A percentile compares a stretch with the other conserved stretches of the same genome.
Evolutionary conservation across 2,113 vertebrate species (phyloP).

Genomic region (Corapipo altera): DNA sequence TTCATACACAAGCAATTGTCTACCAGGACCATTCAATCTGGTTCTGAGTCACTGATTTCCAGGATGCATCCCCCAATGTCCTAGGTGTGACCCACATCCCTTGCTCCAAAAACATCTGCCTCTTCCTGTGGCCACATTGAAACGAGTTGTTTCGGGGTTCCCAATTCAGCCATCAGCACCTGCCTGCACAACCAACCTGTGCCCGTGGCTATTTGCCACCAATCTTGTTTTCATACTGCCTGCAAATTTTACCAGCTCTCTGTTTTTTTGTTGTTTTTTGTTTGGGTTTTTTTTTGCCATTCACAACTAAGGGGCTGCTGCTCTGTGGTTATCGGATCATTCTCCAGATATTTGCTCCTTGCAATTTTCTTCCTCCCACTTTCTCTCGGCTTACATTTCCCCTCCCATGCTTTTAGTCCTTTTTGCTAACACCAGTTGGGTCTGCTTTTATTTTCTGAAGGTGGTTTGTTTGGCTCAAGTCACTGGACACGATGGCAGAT

Average conservation of each 20-base stretch:
- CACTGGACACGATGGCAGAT: not conserved
- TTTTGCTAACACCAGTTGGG: not conserved
- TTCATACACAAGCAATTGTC: not conserved
- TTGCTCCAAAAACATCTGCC: not conserved
- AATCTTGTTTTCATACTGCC: not conserved
- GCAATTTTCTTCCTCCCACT: slow-evolving; percentile 36
- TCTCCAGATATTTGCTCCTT: slow-evolving; percentile 14
- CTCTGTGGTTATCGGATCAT: not conserved
- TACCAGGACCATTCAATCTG: not conserved
- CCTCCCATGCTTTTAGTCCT: not conserved
- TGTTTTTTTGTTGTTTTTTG: not conserved
- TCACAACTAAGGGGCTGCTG: not conserved
- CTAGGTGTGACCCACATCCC: not conserved
- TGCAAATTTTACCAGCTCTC: not conserved
- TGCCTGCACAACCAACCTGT: not conserved
- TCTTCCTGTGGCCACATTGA: not conserved
- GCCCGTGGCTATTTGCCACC: not conserved
- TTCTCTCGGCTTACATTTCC: slow-evolving; percentile 41
- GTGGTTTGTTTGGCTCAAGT: not conserved
- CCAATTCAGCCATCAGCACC: not conserved
- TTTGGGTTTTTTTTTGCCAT: not conserved
- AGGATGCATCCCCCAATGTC: not conserved
- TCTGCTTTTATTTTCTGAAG: not conserved
- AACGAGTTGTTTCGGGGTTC: not conserved
- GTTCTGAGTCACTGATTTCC: not conserved